These are phyloP conservation scores for Gavia stellata DNA, from an alignment of 2,113 vertebrate species.

Conservation along the genomic window DNA sequence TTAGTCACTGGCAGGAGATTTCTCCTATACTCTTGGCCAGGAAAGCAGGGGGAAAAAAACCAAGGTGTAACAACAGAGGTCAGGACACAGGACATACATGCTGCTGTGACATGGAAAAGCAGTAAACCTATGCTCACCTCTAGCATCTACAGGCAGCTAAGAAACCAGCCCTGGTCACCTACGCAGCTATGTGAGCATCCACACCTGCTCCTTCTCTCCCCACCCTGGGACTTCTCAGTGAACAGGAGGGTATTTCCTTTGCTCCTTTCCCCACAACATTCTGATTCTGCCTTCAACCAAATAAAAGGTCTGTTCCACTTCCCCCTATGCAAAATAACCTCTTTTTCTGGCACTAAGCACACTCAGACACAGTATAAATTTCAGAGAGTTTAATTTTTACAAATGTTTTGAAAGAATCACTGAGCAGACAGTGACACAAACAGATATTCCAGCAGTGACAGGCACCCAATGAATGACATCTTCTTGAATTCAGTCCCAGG, in stretches of 20 bases:
- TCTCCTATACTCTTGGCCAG: not conserved
- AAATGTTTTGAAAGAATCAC: conserved; percentile 54
- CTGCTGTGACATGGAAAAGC: not conserved
- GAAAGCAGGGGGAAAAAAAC: not conserved
- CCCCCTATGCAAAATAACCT: not conserved
- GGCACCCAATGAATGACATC: conserved; percentile 1
- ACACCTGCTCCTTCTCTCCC: not conserved
- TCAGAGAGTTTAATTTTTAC: conserved; percentile 36
- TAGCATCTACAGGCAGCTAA: not conserved
- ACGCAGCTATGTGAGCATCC: fast-evolving
- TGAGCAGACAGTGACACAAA: conserved; percentile 33
- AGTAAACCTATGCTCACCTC: not conserved
- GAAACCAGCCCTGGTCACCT: not conserved
- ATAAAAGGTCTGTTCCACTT: not conserved
- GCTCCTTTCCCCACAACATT: not conserved
- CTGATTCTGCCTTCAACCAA: not conserved
- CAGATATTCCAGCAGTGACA: conserved; percentile 19
- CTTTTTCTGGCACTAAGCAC: not conserved
- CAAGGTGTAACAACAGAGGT: not conserved
- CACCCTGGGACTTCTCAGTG: not conserved
- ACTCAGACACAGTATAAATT: not conserved
- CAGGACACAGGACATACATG: not conserved
- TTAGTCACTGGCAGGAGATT: not conserved
- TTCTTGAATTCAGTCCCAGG: conserved; percentile 5
- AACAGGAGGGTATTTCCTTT: not conserved